Percentiles rank a stretch among this genome's conserved stretches.
Evolutionary conservation across 2,113 vertebrate genomes (phyloP).

Genomic region (Myanophis thanlyinensis): DNA sequence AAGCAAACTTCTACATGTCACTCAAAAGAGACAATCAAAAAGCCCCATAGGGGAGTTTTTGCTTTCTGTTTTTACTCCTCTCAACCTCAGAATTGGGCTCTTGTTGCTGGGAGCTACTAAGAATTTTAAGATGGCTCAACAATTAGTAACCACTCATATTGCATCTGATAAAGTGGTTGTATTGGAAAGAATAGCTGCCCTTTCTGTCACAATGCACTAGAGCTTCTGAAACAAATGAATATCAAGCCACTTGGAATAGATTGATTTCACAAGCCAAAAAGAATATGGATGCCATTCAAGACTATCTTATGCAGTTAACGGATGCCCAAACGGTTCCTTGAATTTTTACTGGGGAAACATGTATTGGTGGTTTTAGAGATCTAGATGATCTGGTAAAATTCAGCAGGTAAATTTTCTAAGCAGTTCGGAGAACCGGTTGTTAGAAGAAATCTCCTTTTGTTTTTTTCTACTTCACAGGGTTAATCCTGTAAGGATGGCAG

Average conservation of each 20-base stretch:
- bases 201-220: conserved; percentile 69
- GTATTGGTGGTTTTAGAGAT: too few relatives aligned
- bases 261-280: conserved; percentile 71
- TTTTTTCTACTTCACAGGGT: too few relatives aligned
- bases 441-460: too few relatives aligned
- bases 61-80: too few relatives aligned
- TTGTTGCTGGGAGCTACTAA: not conserved
- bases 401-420: too few relatives aligned
- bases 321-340: conserved; percentile 82
- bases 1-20: too few relatives aligned
- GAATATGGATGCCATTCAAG: conserved; percentile 69
- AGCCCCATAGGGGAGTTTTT: too few relatives aligned
- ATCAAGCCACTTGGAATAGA: conserved; percentile 72
- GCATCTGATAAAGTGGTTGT: conserved; percentile 77
- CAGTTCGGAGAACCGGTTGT: too few relatives aligned
- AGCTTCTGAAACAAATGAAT: conserved; percentile 68
- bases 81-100: fast-evolving
- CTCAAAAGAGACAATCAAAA: not conserved
- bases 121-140: conserved; percentile 69
- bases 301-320: conserved; percentile 76
- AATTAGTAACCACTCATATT: conserved; percentile 74
- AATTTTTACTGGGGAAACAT: too few relatives aligned
- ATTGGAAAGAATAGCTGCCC: conserved; percentile 75
- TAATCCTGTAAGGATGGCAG: too few relatives aligned
- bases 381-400: too few relatives aligned